Percentiles rank a stretch among this genome's conserved stretches.
Conservation (phyloP, 2,888 invertebrate genomes). For the Pristionchus arcanus region DNA sequence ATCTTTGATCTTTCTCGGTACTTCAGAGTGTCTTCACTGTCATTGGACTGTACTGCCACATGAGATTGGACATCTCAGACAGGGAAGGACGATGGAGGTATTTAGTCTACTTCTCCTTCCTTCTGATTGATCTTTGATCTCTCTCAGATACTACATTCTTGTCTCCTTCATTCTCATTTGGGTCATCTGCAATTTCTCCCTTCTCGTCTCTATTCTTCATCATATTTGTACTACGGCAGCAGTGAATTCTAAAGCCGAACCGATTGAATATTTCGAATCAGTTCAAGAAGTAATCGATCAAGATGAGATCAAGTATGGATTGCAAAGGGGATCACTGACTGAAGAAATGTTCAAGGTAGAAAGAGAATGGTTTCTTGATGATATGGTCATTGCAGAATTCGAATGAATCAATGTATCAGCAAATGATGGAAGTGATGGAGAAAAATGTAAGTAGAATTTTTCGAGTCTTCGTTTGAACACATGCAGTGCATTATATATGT, state of each 20-base stretch:
- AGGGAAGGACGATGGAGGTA: background rate
- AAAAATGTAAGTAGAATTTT: background rate
- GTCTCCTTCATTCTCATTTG: background rate
- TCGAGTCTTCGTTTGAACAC: background rate
- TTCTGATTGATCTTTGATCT: background rate
- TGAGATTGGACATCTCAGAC: background rate
- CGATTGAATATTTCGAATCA: background rate
- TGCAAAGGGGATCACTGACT: background rate
- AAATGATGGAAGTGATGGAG: slow-evolving; percentile 2
- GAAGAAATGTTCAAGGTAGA: background rate
- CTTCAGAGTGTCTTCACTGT: background rate
- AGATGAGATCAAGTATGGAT: background rate
- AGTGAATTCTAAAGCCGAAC: background rate
- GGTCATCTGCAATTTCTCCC: background rate
- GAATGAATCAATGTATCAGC: background rate
- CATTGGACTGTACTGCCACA: background rate
- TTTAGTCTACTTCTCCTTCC: background rate
- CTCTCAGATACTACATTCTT: background rate
- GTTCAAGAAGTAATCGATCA: background rate
- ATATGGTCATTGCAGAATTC: background rate
- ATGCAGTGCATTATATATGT: background rate
- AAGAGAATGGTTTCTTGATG: background rate
- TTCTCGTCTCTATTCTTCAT: background rate
- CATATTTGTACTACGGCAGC: background rate
- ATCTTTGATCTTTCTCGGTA: background rate